Evolutionary conservation across 2,113 vertebrate species (phyloP).

Genomic region (Thinocorus orbignyianus): DNA sequence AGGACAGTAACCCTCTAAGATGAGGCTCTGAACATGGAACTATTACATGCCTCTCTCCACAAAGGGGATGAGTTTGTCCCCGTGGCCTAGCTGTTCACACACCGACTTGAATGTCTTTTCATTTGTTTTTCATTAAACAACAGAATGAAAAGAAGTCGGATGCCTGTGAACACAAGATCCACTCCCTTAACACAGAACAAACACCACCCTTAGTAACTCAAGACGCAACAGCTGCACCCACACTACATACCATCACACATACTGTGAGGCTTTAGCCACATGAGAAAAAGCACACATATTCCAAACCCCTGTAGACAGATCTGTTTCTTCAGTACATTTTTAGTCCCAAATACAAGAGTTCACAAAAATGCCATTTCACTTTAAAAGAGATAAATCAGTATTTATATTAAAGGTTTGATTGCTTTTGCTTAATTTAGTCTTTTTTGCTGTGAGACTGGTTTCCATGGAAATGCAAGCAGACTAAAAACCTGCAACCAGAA

Average conservation of each 20-base stretch:
- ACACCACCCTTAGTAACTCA: accelerated
- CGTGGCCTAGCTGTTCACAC: background rate
- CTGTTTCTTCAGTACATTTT: background rate
- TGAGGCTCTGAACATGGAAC: background rate
- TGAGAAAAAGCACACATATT: background rate
- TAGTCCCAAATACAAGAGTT: background rate
- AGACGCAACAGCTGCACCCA: background rate
- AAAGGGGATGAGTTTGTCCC: background rate
- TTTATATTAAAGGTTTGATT: background rate
- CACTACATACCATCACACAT: background rate
- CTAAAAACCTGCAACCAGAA: constrained; percentile 50
- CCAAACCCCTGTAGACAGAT: background rate
- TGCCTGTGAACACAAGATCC: background rate
- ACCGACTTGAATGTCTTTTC: background rate
- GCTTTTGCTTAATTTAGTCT: constrained; percentile 21
- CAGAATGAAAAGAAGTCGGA: background rate
- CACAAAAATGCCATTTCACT: background rate
- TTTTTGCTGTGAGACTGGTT: constrained; percentile 13
- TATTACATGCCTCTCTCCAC: background rate
- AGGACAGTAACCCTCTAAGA: background rate
- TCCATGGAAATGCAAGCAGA: constrained; percentile 55
- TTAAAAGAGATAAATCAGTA: background rate
- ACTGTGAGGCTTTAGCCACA: background rate
- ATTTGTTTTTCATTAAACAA: background rate
- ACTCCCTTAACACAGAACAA: background rate